Conservation (phyloP, 2,888 invertebrate genomes). For the Pollenia griseotomentosa region DNA sequence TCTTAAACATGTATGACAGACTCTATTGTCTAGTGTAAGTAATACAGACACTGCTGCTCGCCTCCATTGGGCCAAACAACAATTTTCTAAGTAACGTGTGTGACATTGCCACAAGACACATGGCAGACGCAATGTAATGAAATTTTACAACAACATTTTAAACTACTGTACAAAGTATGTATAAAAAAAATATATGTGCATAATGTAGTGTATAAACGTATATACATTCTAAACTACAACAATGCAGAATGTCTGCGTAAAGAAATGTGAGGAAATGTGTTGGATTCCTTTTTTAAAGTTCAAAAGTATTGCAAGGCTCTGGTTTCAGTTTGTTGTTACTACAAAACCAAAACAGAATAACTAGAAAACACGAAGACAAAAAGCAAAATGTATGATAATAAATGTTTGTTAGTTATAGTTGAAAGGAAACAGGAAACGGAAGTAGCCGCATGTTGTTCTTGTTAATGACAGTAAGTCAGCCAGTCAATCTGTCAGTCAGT, state of each 20-base stretch:
- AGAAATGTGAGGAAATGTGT: not conserved
- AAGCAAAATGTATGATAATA: no score
- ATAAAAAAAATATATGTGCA: not conserved
- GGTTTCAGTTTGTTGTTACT: not conserved
- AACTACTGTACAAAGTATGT: not conserved
- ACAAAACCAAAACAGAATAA: not conserved
- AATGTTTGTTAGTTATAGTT: not conserved
- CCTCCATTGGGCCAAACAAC: slow-evolving; percentile 67
- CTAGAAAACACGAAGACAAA: not conserved
- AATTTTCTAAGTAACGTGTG: slow-evolving; percentile 70
- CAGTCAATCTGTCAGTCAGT: no score
- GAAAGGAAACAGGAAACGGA: slow-evolving; percentile 9
- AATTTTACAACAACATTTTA: not conserved
- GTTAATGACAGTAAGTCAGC: slow-evolving; percentile 10
- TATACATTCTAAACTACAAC: no score
- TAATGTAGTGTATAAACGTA: not conserved
- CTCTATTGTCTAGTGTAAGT: slow-evolving; percentile 48
- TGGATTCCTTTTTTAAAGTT: not conserved
- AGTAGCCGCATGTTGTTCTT: slow-evolving; percentile 22
- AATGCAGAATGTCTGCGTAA: not conserved
- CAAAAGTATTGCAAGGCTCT: not conserved
- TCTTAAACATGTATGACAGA: slow-evolving; percentile 33
- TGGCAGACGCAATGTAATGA: slow-evolving; percentile 46
- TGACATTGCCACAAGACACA: slow-evolving; percentile 61
- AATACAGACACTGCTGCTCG: slow-evolving; percentile 56